Conservation (phyloP, 2,113 vertebrate genomes). For the Lanius ludovicianus region DNA sequence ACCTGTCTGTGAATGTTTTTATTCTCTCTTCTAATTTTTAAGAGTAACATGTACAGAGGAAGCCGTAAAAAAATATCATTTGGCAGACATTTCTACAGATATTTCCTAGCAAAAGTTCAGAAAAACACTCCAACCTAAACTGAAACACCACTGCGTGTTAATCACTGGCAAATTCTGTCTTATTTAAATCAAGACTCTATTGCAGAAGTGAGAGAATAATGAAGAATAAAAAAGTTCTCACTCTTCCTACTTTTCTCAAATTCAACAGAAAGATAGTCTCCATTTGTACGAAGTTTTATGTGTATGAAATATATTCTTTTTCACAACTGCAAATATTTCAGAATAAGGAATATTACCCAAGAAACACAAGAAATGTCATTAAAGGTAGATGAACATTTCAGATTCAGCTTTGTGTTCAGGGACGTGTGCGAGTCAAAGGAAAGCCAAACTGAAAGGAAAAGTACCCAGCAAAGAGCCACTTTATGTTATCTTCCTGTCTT, state of each 20-base stretch:
- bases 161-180: constrained; percentile 13
- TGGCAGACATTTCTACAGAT: constrained; percentile 2
- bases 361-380: constrained; percentile 41
- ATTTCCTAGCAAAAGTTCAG: background rate
- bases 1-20: constrained; percentile 36
- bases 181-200: background rate
- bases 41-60: constrained; percentile 21
- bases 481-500: background rate
- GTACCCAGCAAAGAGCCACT: constrained; percentile 32
- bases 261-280: background rate
- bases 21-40: constrained; percentile 51
- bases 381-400: constrained; percentile 58
- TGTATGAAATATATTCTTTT: constrained; percentile 11
- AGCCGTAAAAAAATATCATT: constrained; percentile 15
- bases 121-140: constrained; percentile 34
- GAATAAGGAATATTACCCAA: constrained; percentile 36
- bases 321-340: background rate
- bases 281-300: background rate
- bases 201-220: constrained; percentile 6
- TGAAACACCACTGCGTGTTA: background rate
- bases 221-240: background rate
- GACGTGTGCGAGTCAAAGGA: background rate
- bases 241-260: background rate
- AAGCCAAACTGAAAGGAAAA: constrained; percentile 50
- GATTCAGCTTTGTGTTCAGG: constrained; percentile 37